These are phyloP conservation scores for Maniola jurtina DNA, from an alignment of 1,140 invertebrate species.

Conservation along the genomic window DNA sequence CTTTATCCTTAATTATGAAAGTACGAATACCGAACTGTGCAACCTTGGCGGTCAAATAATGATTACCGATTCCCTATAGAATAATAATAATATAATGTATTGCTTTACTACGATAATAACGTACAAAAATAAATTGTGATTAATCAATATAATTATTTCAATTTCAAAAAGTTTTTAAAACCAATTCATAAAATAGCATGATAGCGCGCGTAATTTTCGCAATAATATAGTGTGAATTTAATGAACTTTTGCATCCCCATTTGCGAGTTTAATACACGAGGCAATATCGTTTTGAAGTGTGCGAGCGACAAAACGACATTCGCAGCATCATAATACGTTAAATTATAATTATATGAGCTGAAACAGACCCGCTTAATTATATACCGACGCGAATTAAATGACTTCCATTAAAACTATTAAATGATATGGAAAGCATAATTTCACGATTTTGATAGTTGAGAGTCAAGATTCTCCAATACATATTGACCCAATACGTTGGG, in stretches of 20 bases:
- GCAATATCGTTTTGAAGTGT: slow-evolving; percentile 8
- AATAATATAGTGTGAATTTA: background rate
- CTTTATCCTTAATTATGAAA: too few relatives aligned
- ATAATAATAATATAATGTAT: too few relatives aligned
- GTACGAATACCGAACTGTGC: too few relatives aligned
- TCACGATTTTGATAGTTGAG: too few relatives aligned
- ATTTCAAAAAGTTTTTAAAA: background rate
- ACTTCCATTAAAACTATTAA: background rate
- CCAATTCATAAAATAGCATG: background rate
- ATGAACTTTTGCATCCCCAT: background rate
- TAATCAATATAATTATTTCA: background rate
- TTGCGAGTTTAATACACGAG: slow-evolving; percentile 7
- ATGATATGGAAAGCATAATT: too few relatives aligned
- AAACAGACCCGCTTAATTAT: slow-evolving; percentile 5
- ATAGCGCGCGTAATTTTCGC: background rate
- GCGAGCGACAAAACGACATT: slow-evolving; percentile 1
- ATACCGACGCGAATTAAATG: background rate
- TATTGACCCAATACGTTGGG: too few relatives aligned
- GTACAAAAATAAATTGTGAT: background rate
- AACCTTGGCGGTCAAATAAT: too few relatives aligned
- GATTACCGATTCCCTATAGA: too few relatives aligned
- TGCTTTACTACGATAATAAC: background rate
- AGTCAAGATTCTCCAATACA: too few relatives aligned
- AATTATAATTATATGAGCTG: slow-evolving; percentile 7
- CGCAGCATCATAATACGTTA: slow-evolving; percentile 3